Base-by-base conservation (phyloP, 2,888 invertebrate species). In the Listrodromus nycthemerus region DNA sequence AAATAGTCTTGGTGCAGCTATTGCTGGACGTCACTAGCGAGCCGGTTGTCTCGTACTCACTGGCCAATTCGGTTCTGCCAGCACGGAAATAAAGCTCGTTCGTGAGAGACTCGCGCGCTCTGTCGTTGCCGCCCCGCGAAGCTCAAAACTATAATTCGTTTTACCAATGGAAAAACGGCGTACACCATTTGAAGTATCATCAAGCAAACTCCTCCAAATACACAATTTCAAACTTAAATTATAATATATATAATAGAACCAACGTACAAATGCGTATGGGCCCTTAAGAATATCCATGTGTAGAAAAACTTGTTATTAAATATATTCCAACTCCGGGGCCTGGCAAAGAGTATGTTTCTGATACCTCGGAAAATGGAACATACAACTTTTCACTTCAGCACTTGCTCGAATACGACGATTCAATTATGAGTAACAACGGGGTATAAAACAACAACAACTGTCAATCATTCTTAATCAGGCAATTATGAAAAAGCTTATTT, bases 21-120 rank as follows among this genome's bases (percentile, higher is more conserved):
- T 89, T 88, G 85, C 87, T 87, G 87, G 87, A 87, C 85, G 82
- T 83, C 85, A 86, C 85, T 85, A 81, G 83, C 85, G 82, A 81
- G 80, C 83, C 83, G 82, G 78, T 82, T 85, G 85, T 84, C 85
- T 84, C 83, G 78, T 86, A 86, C 81, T 78, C 83, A 84, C 80
- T 80, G 84, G 77, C 86, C 84, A 86, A 87, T 87, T 86, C 78
- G 83, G 80, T 84, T 78, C 80, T 84, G 88, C 85, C 86, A 87
- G 86, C 83, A 85, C 87, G 86, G 85, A 88, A 89, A 89, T 88
- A 88, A 86, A 75, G 63, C 63, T 30, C 74, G 55, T 30, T 61
- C 58, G 61, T 55, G 55, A 63, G 66, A 79, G 61, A 37, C 82
- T 82, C 84, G 76, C 76, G 67, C 74, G 71, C 66, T 77, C 71